Evolutionary conservation across 2,113 vertebrate species (phyloP).

Genomic region (Myrmophylax atrothorax): DNA sequence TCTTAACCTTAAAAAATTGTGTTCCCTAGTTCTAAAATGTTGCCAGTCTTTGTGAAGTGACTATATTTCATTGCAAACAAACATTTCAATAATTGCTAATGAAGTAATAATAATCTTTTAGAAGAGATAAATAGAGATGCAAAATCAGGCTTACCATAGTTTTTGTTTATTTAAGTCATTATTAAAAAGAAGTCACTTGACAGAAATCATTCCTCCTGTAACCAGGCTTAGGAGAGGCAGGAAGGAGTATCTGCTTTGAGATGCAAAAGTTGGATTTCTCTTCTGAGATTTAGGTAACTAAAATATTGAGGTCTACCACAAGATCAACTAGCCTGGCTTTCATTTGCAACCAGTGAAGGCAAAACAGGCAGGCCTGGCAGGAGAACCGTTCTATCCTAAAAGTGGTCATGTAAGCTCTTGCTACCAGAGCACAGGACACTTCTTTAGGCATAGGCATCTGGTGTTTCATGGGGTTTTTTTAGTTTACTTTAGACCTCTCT

Average conservation of each 20-base stretch:
- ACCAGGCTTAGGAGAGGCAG: neutral
- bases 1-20: neutral
- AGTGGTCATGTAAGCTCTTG: neutral
- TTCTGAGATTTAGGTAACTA: neutral
- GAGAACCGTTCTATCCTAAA: neutral
- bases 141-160: neutral
- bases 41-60: neutral
- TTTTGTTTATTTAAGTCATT: neutral
- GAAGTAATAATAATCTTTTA: neutral
- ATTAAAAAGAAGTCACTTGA: neutral
- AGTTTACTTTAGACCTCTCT: neutral
- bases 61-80: neutral
- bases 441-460: neutral
- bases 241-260: neutral
- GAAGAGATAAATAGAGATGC: neutral
- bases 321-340: neutral
- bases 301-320: neutral
- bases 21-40: neutral
- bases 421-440: neutral
- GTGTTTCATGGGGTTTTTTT: neutral
- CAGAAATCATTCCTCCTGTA: neutral
- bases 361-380: neutral
- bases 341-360: neutral
- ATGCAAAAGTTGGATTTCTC: neutral
- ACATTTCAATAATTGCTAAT: neutral